Conservation (phyloP, 1,140 invertebrate genomes). For the Heliconius nattereri region DNA sequence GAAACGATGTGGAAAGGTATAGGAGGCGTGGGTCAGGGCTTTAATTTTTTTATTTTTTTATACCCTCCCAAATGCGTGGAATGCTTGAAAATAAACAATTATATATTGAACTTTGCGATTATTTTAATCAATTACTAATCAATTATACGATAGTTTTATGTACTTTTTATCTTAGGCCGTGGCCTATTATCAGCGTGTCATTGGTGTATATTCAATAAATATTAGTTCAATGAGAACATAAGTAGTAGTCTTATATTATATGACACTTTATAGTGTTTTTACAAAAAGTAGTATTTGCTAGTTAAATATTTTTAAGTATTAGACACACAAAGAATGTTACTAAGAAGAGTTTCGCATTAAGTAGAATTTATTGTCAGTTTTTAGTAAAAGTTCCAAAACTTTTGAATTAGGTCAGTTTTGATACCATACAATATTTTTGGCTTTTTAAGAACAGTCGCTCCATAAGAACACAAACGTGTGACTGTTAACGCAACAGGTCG, state of each 20-base stretch:
- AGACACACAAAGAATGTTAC: too few relatives aligned
- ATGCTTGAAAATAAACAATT: conserved; percentile 23
- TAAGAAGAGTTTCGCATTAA: too few relatives aligned
- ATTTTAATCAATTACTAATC: conserved; percentile 16
- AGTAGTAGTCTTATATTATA: neutral
- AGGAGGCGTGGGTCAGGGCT: neutral
- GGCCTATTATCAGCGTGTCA: conserved; percentile 17
- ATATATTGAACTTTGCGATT: conserved; percentile 12
- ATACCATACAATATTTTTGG: too few relatives aligned
- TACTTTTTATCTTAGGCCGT: conserved; percentile 27
- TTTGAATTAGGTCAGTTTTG: too few relatives aligned
- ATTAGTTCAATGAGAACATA: neutral
- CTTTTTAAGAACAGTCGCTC: too few relatives aligned
- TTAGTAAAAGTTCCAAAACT: too few relatives aligned
- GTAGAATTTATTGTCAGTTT: too few relatives aligned
- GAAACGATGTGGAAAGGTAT: too few relatives aligned
- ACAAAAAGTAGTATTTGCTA: too few relatives aligned
- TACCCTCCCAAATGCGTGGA: neutral
- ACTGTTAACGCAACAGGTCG: neutral
- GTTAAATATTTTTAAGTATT: too few relatives aligned
- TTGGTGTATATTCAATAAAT: neutral
- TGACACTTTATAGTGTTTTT: too few relatives aligned
- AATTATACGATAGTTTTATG: conserved; percentile 29
- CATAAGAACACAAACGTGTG: neutral
- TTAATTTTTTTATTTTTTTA: too few relatives aligned